Evolutionary conservation across 2,797 vertebrate species (phyloP).

Genomic region (Enteromius radiatus): DNA sequence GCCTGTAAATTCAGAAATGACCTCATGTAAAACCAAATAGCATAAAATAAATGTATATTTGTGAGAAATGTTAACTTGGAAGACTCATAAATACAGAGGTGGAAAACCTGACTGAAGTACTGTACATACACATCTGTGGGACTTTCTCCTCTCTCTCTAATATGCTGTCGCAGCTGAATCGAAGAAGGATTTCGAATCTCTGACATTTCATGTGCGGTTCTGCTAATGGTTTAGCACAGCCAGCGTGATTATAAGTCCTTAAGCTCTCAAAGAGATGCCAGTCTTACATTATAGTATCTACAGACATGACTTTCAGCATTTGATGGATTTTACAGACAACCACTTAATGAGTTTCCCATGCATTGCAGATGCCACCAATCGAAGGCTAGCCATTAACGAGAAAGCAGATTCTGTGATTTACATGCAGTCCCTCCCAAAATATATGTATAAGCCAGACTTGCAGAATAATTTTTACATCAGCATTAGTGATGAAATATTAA

Average conservation of each 20-base stretch:
- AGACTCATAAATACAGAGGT: background rate
- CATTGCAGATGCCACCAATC: background rate
- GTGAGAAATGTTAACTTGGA: background rate
- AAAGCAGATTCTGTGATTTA: background rate
- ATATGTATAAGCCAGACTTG: background rate
- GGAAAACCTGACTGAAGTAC: conserved; percentile 21
- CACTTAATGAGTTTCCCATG: background rate
- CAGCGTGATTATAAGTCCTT: conserved; percentile 28
- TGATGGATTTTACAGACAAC: conserved; percentile 31
- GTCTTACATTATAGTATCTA: conserved; percentile 23
- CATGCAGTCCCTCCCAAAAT: background rate
- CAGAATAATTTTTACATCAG: background rate
- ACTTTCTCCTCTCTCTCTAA: conserved; percentile 3
- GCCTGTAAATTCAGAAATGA: background rate
- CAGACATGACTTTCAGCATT: conserved; percentile 26
- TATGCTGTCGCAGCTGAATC: conserved; percentile 39
- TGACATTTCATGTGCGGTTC: conserved; percentile 25
- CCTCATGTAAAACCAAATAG: background rate
- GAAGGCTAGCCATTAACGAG: background rate
- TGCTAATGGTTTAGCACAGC: conserved; percentile 36
- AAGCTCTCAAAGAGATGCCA: conserved; percentile 29
- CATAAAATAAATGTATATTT: background rate
- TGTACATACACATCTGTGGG: conserved; percentile 8
- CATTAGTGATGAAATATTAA: background rate
- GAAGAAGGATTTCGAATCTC: conserved; percentile 22